Percentiles rank a stretch among this genome's conserved stretches.
These are phyloP conservation scores for Pycnonotus jocosus DNA, from an alignment of 2,113 vertebrate species.

Conservation along the genomic window DNA sequence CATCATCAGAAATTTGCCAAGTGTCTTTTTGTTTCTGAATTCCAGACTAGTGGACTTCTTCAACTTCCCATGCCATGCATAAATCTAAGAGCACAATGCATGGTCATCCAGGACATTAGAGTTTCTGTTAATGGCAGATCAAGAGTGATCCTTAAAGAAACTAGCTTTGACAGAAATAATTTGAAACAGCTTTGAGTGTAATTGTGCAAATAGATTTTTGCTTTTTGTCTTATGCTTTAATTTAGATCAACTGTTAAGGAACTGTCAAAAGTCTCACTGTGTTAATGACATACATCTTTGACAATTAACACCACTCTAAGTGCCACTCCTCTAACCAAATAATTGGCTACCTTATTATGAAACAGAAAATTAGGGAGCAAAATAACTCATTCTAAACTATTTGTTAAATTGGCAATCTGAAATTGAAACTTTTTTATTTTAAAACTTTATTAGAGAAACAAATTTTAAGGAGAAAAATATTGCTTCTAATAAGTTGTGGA, in stretches of 20 bases:
- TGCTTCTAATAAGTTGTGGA: rapidly evolving
- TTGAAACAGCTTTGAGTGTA: not conserved
- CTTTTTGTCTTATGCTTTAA: not conserved
- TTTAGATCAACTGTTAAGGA: not conserved
- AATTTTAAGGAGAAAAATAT: not conserved
- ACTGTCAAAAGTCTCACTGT: not conserved
- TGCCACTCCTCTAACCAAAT: not conserved
- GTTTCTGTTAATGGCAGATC: not conserved
- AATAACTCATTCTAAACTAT: not conserved
- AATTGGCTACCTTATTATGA: not conserved
- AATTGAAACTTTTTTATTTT: not conserved
- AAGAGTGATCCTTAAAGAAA: not conserved
- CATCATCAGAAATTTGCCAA: not conserved
- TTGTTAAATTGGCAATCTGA: not conserved
- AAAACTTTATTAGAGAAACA: not conserved
- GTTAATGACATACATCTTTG: not conserved
- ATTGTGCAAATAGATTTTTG: not conserved
- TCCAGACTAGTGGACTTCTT: not conserved
- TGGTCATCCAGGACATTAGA: not conserved
- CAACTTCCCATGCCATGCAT: not conserved
- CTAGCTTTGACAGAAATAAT: not conserved
- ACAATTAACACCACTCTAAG: not conserved
- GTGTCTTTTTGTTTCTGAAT: not conserved
- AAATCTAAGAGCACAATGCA: not conserved
- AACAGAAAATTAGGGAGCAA: not conserved